Percentiles rank a stretch among this genome's conserved stretches.
These are phyloP conservation scores for Onthophagus sagittarius DNA, from an alignment of 2,888 invertebrate species.

Conservation along the genomic window DNA sequence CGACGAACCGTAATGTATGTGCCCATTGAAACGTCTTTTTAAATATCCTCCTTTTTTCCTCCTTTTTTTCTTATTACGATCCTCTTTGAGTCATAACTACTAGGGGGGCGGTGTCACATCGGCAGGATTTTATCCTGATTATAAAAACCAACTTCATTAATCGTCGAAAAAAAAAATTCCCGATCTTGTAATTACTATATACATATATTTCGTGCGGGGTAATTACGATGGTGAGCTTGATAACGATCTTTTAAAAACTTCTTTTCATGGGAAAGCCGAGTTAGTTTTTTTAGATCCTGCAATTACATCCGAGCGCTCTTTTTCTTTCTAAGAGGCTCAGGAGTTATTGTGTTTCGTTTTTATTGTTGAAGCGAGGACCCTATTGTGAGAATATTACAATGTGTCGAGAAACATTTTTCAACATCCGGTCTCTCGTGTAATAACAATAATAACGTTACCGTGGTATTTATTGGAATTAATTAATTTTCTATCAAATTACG, in stretches of 20 bases:
- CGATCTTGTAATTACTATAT: not conserved
- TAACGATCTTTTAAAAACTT: not conserved
- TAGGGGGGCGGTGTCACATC: not conserved
- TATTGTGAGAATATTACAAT: not conserved
- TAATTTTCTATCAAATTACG: not conserved
- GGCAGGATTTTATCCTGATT: not conserved
- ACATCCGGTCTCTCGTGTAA: not conserved
- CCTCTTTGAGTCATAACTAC: slow-evolving; percentile 14
- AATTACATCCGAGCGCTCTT: not conserved
- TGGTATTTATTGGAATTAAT: not conserved
- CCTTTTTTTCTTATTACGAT: not conserved
- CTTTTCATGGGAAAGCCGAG: not conserved
- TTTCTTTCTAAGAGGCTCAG: not conserved
- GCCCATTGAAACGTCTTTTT: slow-evolving; percentile 20
- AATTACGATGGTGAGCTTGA: not conserved
- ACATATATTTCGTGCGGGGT: not conserved
- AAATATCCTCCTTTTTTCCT: not conserved
- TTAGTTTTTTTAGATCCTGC: not conserved
- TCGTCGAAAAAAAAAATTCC: not conserved
- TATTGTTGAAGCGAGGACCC: not conserved
- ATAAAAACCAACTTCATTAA: not conserved
- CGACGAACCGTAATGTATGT: slow-evolving; percentile 29
- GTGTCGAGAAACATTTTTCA: not conserved
- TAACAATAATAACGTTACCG: not conserved
- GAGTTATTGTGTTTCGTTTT: not conserved